A percentile compares a stretch with the other conserved stretches of the same genome.
Evolutionary conservation across 2,888 invertebrate genomes (phyloP).

Genomic region (Chesias legatella): DNA sequence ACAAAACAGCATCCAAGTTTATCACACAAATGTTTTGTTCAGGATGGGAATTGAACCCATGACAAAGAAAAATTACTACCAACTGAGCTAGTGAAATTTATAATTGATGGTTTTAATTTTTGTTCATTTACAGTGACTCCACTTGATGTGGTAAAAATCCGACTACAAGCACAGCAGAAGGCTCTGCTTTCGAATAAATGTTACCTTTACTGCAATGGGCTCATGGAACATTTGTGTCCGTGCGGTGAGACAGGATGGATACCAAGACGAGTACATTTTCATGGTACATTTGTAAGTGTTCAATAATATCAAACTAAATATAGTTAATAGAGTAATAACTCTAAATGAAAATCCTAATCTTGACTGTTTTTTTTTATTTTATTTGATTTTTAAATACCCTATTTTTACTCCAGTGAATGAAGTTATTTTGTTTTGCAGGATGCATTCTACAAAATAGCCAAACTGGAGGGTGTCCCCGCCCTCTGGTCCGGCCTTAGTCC

Average conservation of each 20-base stretch:
- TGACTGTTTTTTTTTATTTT: too few species aligned
- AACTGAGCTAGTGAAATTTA: too few species aligned
- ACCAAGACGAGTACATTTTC: constrained; percentile 85
- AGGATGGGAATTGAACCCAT: too few species aligned
- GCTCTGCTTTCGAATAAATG: constrained; percentile 90
- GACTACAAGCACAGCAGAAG: constrained; percentile 96
- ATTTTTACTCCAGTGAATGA: background rate
- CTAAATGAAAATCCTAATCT: too few species aligned
- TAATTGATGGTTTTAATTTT: constrained; percentile 1
- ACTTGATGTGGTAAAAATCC: constrained; percentile 98
- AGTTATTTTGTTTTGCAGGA: constrained; percentile 82
- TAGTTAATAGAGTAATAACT: too few species aligned
- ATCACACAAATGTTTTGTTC: too few species aligned
- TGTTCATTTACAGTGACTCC: constrained; percentile 91
- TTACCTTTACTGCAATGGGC: constrained; percentile 97
- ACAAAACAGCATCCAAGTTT: too few species aligned
- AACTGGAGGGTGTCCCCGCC: constrained; percentile 92
- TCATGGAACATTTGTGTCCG: constrained; percentile 98
- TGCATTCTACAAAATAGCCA: constrained; percentile 95
- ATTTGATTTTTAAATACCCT: too few species aligned
- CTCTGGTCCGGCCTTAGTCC: constrained; percentile 99
- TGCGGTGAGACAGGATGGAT: constrained; percentile 86
- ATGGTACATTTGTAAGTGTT: constrained; percentile 84
- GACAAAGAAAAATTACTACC: too few species aligned
- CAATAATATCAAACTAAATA: too few species aligned